Conservation (phyloP, 2,888 invertebrate genomes). For the Priocnemis perturbator region DNA sequence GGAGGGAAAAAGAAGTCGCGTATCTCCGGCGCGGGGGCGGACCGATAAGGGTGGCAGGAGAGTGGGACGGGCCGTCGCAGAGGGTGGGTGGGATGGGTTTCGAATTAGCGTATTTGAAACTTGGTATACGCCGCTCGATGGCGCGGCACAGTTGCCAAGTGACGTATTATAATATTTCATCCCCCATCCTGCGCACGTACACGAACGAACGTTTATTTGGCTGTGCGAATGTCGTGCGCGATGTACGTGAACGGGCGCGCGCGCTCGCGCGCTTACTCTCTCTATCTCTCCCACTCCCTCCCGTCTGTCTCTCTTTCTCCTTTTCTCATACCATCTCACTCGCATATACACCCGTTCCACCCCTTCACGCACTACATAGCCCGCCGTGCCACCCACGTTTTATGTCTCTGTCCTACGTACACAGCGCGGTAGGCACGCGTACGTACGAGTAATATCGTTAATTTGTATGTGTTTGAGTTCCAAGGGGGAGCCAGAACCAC, state of each 20-base stretch:
- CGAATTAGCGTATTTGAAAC: slow-evolving; percentile 70
- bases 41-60: background rate
- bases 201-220: no score
- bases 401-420: slow-evolving; percentile 58
- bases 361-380: slow-evolving; percentile 49
- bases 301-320: slow-evolving; percentile 3
- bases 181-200: slow-evolving; percentile 47
- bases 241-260: slow-evolving; percentile 28
- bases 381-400: slow-evolving; percentile 51
- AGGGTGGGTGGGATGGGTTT: slow-evolving; percentile 55
- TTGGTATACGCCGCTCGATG: slow-evolving; percentile 67
- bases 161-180: slow-evolving; percentile 74
- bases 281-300: background rate
- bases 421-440: slow-evolving; percentile 40
- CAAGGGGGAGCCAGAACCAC: slow-evolving; percentile 67
- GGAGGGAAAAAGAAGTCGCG: slow-evolving; percentile 54
- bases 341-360: slow-evolving; percentile 45
- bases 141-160: slow-evolving; percentile 73
- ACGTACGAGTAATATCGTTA: slow-evolving; percentile 72
- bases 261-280: slow-evolving; percentile 20
- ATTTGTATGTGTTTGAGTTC: slow-evolving; percentile 72
- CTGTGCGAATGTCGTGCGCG: no score
- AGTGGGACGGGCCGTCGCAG: slow-evolving; percentile 4
- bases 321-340: background rate
- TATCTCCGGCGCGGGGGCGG: slow-evolving; percentile 37